phyloP scores from a whole-genome alignment of 1,140 invertebrate genomes.

The Drosophila sucinea region DNA sequence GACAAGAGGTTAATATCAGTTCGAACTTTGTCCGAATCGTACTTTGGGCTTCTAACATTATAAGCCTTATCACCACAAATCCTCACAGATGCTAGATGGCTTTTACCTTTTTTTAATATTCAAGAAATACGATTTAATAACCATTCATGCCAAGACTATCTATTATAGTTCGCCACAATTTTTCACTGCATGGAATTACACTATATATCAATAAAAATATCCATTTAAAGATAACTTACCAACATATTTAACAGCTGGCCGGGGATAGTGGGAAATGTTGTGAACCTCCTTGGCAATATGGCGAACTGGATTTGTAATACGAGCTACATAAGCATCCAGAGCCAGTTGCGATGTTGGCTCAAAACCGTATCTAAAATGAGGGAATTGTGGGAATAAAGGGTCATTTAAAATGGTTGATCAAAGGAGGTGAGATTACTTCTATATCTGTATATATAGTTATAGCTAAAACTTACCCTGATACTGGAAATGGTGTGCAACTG shows the following conservation, averaged over 20 bases:
- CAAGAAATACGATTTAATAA: conserved; percentile 83
- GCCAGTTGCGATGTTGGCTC: conserved; percentile 72
- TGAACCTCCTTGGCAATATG: conserved; percentile 79
- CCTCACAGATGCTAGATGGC: conserved; percentile 90
- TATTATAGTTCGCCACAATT: conserved; percentile 41
- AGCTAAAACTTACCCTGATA: conserved; percentile 67
- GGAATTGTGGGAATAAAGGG: no score
- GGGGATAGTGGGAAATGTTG: conserved; percentile 73
- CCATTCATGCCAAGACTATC: conserved; percentile 49
- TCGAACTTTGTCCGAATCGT: conserved; percentile 83
- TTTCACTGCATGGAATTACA: conserved; percentile 25
- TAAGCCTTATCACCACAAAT: conserved; percentile 91
- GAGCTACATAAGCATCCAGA: conserved; percentile 75
- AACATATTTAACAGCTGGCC: conserved; percentile 77
- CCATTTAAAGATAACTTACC: conserved; percentile 56
- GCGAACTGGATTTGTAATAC: conserved; percentile 78
- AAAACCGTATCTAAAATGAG: conserved; percentile 51
- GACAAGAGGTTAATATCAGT: conserved; percentile 90
- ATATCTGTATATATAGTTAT: no score
- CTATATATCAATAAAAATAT: background rate
- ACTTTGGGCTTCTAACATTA: conserved; percentile 86
- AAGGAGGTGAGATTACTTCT: background rate
- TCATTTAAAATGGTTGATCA: background rate
- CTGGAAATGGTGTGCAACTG: conserved; percentile 84
- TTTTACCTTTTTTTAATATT: conserved; percentile 85